Percentiles rank a stretch among this genome's conserved stretches.
These are phyloP conservation scores for Hydropotes inermis DNA, from an alignment of 2,113 vertebrate genomes.

Conservation along the genomic window DNA sequence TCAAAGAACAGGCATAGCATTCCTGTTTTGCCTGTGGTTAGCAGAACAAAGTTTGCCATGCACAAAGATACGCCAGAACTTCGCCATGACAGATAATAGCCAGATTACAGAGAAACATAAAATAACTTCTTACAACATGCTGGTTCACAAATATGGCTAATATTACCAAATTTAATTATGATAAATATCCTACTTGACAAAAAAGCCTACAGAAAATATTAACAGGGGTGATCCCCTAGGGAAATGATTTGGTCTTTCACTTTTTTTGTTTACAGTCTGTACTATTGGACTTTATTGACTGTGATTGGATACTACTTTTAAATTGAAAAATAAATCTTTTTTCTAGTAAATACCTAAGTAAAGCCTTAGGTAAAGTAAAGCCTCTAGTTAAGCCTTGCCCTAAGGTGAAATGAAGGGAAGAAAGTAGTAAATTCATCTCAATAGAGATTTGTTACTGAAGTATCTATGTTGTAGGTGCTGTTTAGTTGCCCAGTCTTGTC, in stretches of 20 bases:
- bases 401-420: neutral
- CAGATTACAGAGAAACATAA: neutral
- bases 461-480: neutral
- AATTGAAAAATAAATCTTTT: conserved; percentile 22
- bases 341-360: neutral
- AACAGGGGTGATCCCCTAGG: neutral
- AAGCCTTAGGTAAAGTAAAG: neutral
- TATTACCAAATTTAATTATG: neutral
- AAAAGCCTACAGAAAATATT: neutral
- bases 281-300: neutral
- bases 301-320: neutral
- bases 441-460: neutral
- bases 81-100: neutral
- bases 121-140: neutral
- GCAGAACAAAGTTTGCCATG: neutral
- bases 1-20: neutral
- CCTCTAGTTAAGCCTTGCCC: neutral
- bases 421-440: neutral
- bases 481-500: neutral
- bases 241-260: neutral
- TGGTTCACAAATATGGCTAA: neutral
- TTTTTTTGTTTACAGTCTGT: neutral
- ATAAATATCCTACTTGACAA: neutral
- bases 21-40: neutral
- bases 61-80: neutral